Base-by-base conservation (phyloP, 1,140 invertebrate genomes). In the Fopius arisanus region DNA sequence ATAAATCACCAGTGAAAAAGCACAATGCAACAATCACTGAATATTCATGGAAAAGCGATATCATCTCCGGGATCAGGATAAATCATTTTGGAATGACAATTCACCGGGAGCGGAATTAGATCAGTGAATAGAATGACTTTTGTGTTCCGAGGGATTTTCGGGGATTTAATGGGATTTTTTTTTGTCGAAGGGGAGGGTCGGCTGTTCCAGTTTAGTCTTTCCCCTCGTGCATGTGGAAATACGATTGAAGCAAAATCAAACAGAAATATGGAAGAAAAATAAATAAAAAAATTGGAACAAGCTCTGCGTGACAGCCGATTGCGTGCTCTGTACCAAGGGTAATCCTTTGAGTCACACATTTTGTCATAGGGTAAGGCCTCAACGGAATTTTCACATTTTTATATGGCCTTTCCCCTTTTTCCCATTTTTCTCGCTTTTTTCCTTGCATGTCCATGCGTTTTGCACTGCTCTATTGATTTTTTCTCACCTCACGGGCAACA, bases 281-380 rank as follows among this genome's bases (percentile, higher is more conserved):
- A 7, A 48, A 16, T 16, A 2, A 29, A 76, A 73, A 77, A 68
- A 21, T 37, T 21, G n/a, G 62, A 43, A 66, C 73, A 76, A 37
- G 43, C 71, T 74, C 41, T 78, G 76, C 79, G 77, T 78, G 77
- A 80, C 77, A 77, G 33, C 68, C 70, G 63, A 51, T 78, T 78
- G 73, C 77, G 70, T 80, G 77, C 69, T 28, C 28, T 48, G 51
- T 43, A 68, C 21, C 33, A 41, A 51, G 75, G 70, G 23, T 67
- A 74, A 69, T 43, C 67, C 51, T 33, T 43, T 65, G 65, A 37
- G 69, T 74, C 66, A 66, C 65, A 51, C 63, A 51, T 23, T 43
- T 31, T 67, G 21, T 21, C 72, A 70, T 23, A 67, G 16, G 10
- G 14, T n/a, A 19, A 7, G 43, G 43, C n/a, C n/a, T 1, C 4